Percentiles rank a stretch among this genome's conserved stretches.
These are phyloP conservation scores for Acanthaster planci DNA, from an alignment of 35 echinoderm and acorn worm genomes.

Conservation along the genomic window DNA sequence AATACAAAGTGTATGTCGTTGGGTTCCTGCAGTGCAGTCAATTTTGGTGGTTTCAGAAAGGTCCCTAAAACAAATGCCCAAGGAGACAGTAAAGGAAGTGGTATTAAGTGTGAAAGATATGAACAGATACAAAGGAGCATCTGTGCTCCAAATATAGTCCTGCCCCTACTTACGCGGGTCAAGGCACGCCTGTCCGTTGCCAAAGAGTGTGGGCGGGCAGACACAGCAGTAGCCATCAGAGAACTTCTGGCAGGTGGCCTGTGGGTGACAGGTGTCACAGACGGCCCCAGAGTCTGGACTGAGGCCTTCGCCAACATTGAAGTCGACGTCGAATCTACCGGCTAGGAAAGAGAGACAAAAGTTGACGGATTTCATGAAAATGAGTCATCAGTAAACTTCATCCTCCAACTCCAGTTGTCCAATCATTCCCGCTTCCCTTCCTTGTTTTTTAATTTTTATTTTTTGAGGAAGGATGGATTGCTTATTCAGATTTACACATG, in stretches of 20 bases:
- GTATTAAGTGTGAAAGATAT: no score
- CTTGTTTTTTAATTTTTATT: not conserved
- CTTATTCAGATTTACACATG: not conserved
- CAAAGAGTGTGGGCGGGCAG: not conserved
- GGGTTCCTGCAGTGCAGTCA: no score
- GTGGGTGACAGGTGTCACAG: not conserved
- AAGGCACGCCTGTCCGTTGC: constrained; percentile 22
- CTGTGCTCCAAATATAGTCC: no score
- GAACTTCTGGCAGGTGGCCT: constrained; percentile 20
- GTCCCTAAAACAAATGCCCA: no score
- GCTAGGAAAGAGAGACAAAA: not conserved
- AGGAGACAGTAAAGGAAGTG: no score
- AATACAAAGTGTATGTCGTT: no score
- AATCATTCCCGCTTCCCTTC: not conserved
- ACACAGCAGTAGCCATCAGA: constrained; percentile 30
- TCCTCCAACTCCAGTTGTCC: not conserved
- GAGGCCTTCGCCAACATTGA: not conserved
- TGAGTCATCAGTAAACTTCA: not conserved
- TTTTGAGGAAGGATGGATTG: not conserved
- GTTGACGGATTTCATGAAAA: no score
- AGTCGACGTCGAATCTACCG: not conserved
- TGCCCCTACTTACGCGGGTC: not conserved
- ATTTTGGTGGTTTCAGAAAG: no score
- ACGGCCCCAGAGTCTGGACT: constrained; percentile 10
- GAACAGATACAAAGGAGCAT: no score